Conservation (phyloP, 2,113 vertebrate species). For the Perca fluviatilis region DNA sequence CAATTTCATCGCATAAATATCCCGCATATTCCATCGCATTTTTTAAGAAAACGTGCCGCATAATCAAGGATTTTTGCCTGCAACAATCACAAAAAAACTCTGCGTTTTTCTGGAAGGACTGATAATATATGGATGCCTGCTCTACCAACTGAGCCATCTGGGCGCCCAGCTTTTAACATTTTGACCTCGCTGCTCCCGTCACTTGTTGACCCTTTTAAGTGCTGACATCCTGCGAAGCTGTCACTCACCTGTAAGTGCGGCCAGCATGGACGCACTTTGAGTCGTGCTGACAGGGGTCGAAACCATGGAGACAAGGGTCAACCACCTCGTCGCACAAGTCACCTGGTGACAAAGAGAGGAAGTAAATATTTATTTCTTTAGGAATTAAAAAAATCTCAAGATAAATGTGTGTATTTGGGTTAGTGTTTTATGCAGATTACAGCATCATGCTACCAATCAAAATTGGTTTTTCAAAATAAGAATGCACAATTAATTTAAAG, state of each 20-base stretch:
- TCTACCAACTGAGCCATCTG: too few species aligned
- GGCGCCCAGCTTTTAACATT: background rate
- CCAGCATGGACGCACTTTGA: conserved; percentile 91
- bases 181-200: conserved; percentile 22
- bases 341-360: conserved; percentile 80
- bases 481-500: too few species aligned
- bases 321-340: conserved; percentile 95
- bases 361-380: background rate
- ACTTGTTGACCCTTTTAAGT: conserved; percentile 19
- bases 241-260: conserved; percentile 89
- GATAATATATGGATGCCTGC: too few species aligned
- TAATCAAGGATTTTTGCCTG: too few species aligned
- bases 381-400: background rate
- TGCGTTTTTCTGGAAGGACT: too few species aligned
- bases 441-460: background rate
- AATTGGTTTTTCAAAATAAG: conserved; percentile 9
- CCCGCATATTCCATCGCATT: too few species aligned
- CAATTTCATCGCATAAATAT: too few species aligned
- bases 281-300: conserved; percentile 93
- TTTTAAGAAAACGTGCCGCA: too few species aligned
- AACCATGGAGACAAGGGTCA: conserved; percentile 89
- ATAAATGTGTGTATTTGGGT: background rate
- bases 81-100: too few species aligned
- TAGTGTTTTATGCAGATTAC: too few species aligned
- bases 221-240: background rate